Evolutionary conservation across 2,888 invertebrate genomes (phyloP).

Genomic region (Parochlus steinenii): DNA sequence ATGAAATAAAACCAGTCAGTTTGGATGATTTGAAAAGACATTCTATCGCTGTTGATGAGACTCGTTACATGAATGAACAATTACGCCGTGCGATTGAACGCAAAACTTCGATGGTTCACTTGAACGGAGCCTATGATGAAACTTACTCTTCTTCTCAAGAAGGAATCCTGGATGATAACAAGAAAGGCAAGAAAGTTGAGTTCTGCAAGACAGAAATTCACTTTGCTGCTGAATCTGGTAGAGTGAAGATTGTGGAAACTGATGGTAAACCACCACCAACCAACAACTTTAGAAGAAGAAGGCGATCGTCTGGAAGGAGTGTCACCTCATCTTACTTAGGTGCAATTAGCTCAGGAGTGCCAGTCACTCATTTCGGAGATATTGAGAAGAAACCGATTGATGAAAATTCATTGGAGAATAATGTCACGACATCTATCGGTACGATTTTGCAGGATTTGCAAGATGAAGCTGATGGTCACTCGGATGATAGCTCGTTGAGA

Average conservation of each 20-base stretch:
- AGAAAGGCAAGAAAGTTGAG: slow-evolving; percentile 54
- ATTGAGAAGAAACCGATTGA: slow-evolving; percentile 20
- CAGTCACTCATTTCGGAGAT: slow-evolving; percentile 51
- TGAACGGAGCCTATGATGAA: slow-evolving; percentile 22
- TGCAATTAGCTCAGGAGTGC: slow-evolving; percentile 30
- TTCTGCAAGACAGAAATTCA: slow-evolving; percentile 82
- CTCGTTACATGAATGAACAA: slow-evolving; percentile 31
- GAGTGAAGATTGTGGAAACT: slow-evolving; percentile 73
- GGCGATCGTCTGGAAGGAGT: slow-evolving; percentile 37
- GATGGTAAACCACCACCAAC: slow-evolving; percentile 76
- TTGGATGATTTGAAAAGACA: slow-evolving; percentile 30
- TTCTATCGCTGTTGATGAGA: slow-evolving; percentile 40
- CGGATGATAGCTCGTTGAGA: slow-evolving; percentile 37
- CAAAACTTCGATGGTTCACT: slow-evolving; percentile 23
- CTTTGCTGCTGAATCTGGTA: slow-evolving; percentile 70
- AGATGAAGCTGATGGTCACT: slow-evolving; percentile 17
- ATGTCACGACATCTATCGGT: slow-evolving; percentile 9
- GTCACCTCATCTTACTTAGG: slow-evolving; percentile 16
- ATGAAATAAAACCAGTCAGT: slow-evolving; percentile 1
- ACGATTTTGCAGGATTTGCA: slow-evolving; percentile 7
- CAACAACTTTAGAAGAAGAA: slow-evolving; percentile 56
- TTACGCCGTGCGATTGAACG: slow-evolving; percentile 19
- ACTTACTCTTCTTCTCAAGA: slow-evolving; percentile 14
- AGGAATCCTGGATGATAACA: slow-evolving; percentile 26
- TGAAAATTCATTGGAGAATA: slow-evolving; percentile 17